Base-by-base conservation (phyloP, 2,113 vertebrate species). In the Anolis sagrei region DNA sequence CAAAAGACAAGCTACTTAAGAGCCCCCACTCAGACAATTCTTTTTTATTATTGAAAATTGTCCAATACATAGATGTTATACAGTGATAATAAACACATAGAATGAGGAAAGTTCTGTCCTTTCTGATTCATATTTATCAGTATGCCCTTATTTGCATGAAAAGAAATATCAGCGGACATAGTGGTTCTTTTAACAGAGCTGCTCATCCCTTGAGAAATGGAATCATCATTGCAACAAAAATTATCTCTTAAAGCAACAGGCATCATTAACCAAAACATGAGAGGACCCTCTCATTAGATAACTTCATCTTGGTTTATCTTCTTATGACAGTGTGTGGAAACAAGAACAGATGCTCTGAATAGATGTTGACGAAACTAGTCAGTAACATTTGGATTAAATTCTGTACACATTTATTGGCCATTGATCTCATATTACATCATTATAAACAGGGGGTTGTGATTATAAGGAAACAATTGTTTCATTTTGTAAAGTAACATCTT, bases 331-430 rank as follows among this genome's bases (percentile, higher is more conserved):
- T 76, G 25, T 76, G 34, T 44, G 36, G 4, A 72, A 79, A 39
- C 0, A 0, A 74, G 82, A 84, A 76, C 72, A 83, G 73, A 68
- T 85, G 73, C 68, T 85, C 27, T 87, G 83, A 81, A 34, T 58
- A 76, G 83, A n/a, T 79, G 76, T 29, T 51, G 83, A 87, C 82
- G 84, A 91, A 92, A 87, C 86, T 75, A 13, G 74, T 88, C 78
- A 44, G 70, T 81, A 87, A 90, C 70, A 54, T 62, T 0, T 0
- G 18, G 62, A 27, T 66, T 85, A 39, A 66, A 86, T 90, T 88
- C 87, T 81, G 32, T 5, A 34, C 39, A 4, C 2, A 0, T 61
- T 87, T 91, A 83, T 77, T 82, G 74, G 49, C 19, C 49, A 61
- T 89, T 92, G n/a, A 84, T 84, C 86, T 88, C 61, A 39, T 54